Evolutionary conservation across 2,797 vertebrate species (phyloP).

Genomic region (Anolis apletophallus): DNA sequence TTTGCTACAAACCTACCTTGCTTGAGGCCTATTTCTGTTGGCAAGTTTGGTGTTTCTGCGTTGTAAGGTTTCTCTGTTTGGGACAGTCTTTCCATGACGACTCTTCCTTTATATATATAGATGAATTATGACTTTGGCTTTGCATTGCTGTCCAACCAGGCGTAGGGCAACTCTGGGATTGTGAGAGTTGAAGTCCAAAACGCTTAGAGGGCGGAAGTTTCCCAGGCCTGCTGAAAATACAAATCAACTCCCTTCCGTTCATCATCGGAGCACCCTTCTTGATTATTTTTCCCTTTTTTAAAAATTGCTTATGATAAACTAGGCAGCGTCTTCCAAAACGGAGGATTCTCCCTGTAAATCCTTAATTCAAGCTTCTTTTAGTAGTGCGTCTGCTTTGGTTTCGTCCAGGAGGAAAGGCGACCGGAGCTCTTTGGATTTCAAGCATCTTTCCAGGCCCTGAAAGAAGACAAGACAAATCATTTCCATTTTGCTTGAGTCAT

Average conservation of each 20-base stretch:
- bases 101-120: no score
- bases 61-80: no score
- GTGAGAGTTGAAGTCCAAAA: no score
- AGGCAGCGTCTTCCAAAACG: not conserved
- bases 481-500: not conserved
- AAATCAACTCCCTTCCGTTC: not conserved
- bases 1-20: no score
- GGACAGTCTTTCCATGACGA: no score
- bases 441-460: conserved; percentile 86
- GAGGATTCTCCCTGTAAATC: not conserved
- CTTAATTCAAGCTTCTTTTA: conserved; percentile 68
- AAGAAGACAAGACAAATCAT: conserved; percentile 7
- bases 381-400: conserved; percentile 61
- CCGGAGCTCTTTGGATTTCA: conserved; percentile 80
- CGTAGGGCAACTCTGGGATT: no score
- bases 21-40: no score
- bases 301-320: not conserved
- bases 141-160: not conserved
- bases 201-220: no score
- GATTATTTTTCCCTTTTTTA: not conserved
- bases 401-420: conserved; percentile 85
- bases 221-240: not conserved
- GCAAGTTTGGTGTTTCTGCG: no score
- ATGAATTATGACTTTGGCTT: accelerated
- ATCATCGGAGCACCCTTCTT: not conserved